phyloP scores from a whole-genome alignment of 2,113 vertebrate genomes.

The Mugil cephalus region DNA sequence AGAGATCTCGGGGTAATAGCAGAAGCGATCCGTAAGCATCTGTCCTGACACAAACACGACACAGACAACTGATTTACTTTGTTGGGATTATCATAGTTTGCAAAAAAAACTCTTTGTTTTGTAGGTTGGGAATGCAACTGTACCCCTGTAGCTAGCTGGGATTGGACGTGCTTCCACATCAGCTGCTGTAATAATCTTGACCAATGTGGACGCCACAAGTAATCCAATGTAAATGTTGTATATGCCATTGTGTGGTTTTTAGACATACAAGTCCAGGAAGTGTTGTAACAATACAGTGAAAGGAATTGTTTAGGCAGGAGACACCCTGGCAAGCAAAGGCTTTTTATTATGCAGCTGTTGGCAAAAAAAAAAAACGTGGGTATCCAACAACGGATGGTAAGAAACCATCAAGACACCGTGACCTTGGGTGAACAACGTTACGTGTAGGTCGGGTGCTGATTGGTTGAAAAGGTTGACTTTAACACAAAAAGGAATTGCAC shows the following conservation, averaged over 20 bases:
- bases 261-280: background rate
- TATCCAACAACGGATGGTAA: no score
- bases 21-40: slow-evolving; percentile 58
- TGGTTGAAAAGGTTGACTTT: no score
- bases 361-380: no score
- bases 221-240: no score
- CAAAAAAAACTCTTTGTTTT: no score
- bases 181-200: slow-evolving; percentile 1
- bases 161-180: slow-evolving; percentile 6
- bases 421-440: no score
- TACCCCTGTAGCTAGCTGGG: background rate
- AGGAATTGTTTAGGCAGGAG: slow-evolving; percentile 46
- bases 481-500: no score
- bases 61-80: slow-evolving; percentile 40
- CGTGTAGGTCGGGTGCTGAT: no score
- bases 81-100: slow-evolving; percentile 20
- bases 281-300: slow-evolving; percentile 12
- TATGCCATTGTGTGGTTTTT: no score
- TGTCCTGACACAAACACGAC: slow-evolving; percentile 47
- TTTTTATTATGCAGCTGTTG: no score
- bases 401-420: no score
- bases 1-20: slow-evolving; percentile 43
- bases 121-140: slow-evolving; percentile 9
- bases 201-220: no score
- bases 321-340: slow-evolving; percentile 32